Percentiles rank a stretch among this genome's conserved stretches.
Conservation (phyloP, 2,888 invertebrate species). For the Incurvaria masculella region DNA sequence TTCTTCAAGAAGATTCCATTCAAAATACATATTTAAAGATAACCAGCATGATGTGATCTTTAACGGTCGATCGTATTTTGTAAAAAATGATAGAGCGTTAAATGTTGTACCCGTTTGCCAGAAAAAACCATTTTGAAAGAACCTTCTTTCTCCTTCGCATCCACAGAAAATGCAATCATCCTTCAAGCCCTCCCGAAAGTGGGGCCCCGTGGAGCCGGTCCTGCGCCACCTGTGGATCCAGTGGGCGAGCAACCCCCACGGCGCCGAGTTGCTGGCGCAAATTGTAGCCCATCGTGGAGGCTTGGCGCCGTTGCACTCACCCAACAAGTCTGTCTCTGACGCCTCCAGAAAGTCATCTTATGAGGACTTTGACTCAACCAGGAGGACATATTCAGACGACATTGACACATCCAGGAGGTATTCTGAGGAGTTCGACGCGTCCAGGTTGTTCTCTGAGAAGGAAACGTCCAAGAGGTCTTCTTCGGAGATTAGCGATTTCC, state of each 20-base stretch:
- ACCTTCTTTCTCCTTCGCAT: too few species aligned
- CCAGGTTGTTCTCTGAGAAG: too few species aligned
- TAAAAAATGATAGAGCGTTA: too few species aligned
- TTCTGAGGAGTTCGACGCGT: too few species aligned
- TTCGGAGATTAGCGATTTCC: too few species aligned
- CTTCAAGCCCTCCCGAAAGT: conserved; percentile 39
- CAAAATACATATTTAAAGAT: too few species aligned
- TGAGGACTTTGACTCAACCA: neutral
- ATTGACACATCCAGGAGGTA: neutral
- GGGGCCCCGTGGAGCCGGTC: conserved; percentile 47
- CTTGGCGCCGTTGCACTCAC: neutral
- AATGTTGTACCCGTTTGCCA: too few species aligned
- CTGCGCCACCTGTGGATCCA: conserved; percentile 39
- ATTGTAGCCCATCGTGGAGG: neutral
- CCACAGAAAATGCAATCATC: conserved; percentile 40
- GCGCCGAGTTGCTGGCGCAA: neutral
- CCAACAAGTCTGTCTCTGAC: neutral
- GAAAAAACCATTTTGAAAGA: too few species aligned
- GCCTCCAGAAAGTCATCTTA: neutral
- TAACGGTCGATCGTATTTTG: too few species aligned
- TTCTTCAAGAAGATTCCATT: too few species aligned
- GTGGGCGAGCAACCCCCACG: neutral
- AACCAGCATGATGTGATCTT: too few species aligned
- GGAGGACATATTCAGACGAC: neutral
- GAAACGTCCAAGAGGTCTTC: too few species aligned